Base-by-base conservation (phyloP, 2,888 invertebrate species). In the Temnothorax unifasciatus region DNA sequence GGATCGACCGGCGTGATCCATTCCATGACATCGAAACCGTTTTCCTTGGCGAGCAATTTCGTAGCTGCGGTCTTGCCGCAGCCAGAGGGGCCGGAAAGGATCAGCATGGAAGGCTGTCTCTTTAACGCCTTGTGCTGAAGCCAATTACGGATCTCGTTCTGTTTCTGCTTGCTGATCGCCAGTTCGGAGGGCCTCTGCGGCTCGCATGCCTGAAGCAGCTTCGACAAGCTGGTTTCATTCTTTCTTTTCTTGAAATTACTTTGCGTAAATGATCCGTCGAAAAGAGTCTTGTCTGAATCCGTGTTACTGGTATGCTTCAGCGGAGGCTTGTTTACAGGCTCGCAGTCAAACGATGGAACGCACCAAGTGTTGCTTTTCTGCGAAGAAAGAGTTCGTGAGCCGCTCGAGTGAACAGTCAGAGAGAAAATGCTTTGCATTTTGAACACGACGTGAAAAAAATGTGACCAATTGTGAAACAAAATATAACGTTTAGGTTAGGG, bases 1-100 rank as follows among this genome's bases (percentile, higher is more conserved):
- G 96, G 96, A 94, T 97, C 97, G 13, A 97, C 90, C 6, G 98
- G 98, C 90, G 97, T 98, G 38, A 97, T 96, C 98, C 98, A 99
- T 95, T 98, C 98, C 50, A 96, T 95, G 52, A 97, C 92, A 90
- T 96, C 96, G 50, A 96, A 95, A 44, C 96, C 95, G 86, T 97
- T 94, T 90, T 97, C 96, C 79, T 96, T 95, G 52, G 97, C 97
- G 13, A 98, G 90, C 11, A 97, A 96, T 83, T 95, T 96, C 0
- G 98, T 90, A 0, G 98, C 96, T 0, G 97, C 96, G 1, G 98
- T 97, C 95, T 99, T 99, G 0, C 98, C 98, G 93, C 97, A 96
- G 0, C 99, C 99, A 0, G 98, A 96, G 34, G 98, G 98, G 0
- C 99, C 99, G 9, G 97, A 97, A 34, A 99, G 90, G 5, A 98